Base-by-base conservation (phyloP, 2,797 vertebrate genomes). In the Basileuterus tristriatus region DNA sequence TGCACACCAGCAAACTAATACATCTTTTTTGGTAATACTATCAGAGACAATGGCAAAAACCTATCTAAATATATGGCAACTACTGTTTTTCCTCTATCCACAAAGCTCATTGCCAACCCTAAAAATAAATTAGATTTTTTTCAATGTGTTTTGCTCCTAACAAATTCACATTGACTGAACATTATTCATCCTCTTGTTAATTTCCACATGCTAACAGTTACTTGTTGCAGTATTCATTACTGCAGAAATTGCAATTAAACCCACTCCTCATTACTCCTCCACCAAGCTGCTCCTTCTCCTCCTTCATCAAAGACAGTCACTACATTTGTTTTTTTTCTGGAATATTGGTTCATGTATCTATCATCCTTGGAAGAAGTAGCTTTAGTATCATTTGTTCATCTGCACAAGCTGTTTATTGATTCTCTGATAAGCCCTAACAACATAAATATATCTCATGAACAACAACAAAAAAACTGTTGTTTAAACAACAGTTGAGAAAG, bases 201-300 rank as follows among this genome's bases (percentile, higher is more conserved):
- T 13, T 74, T 89, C 56, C 90, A 91, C 36, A 70, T 70, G 76
- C 52, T 90, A 70, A 87, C 50, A 80, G 44, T 64, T 81, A 67
- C 47, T 87, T 74, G 19, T 52, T 43, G 41, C 41, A 81, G 60
- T 60, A 88, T 86, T 93, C 82, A 90, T 75, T 16, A 50, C 49
- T 50, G 49, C 41, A 90, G 88, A 62, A 83, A 80, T 5, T 90
- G 88, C 76, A 90, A 90, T 88, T 93, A 90, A 88, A 53, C 34
- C 53, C 41, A 77, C 49, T 77, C 23, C 78, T 68, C 64, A 94
- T 83, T 87, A 86, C 37, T 68, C 76, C 53, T 80, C n/a, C 85
- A 95, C 16, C 65, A 91, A 90, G 64, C 41, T 90, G 81, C 82
- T 90, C 26, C 39, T 62, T 81, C 72, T 77, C 34, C 32, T 76